Conservation (phyloP, 1,140 invertebrate genomes). For the Portunus trituberculatus region DNA sequence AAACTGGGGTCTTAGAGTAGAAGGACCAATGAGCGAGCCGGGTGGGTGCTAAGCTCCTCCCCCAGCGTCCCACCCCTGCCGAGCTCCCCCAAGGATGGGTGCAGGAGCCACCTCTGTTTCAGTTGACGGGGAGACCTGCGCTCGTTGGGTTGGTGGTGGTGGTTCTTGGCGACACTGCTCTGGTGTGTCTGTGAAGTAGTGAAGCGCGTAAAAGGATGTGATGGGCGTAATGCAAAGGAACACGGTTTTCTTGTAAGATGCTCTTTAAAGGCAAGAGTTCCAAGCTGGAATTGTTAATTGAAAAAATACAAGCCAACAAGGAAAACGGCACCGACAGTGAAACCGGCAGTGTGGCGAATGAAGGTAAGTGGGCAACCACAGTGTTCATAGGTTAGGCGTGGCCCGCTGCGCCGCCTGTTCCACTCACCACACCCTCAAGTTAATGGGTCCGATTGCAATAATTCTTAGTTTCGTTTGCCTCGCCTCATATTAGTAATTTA, state of each 20-base stretch:
- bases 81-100: slow-evolving; percentile 73
- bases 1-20: slow-evolving; percentile 34
- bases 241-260: slow-evolving; percentile 53
- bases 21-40: slow-evolving; percentile 62
- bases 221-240: slow-evolving; percentile 38
- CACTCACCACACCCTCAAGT: neutral
- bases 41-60: slow-evolving; percentile 73
- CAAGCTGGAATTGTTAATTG: slow-evolving; percentile 72
- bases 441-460: neutral
- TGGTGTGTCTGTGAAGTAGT: slow-evolving; percentile 39
- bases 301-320: slow-evolving; percentile 72
- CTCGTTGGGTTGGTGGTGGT: slow-evolving; percentile 38
- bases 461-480: neutral
- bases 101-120: slow-evolving; percentile 66
- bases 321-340: slow-evolving; percentile 62
- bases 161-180: neutral
- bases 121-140: slow-evolving; percentile 61
- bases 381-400: neutral
- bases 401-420: neutral
- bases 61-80: slow-evolving; percentile 65
- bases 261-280: slow-evolving; percentile 74
- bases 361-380: slow-evolving; percentile 62
- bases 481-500: neutral
- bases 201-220: neutral
- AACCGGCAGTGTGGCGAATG: slow-evolving; percentile 73